Percentiles rank a stretch among this genome's conserved stretches.
phyloP scores from a whole-genome alignment of 2,113 vertebrate genomes.

The Cebus imitator region DNA sequence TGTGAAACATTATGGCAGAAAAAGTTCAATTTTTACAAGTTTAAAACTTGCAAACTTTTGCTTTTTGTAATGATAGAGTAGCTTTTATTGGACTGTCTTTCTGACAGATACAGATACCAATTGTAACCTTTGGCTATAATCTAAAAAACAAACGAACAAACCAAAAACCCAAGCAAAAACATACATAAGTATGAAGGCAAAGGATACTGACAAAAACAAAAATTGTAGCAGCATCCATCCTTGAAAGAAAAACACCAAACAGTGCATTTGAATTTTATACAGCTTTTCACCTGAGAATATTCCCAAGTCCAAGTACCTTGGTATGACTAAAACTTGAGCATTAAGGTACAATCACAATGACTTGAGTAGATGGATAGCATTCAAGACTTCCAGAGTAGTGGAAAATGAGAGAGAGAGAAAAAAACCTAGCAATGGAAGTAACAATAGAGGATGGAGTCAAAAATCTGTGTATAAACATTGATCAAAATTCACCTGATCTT shows the following conservation, averaged over 20 bases:
- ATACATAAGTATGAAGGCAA: neutral
- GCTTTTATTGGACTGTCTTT: neutral
- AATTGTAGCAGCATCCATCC: neutral
- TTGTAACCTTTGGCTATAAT: neutral
- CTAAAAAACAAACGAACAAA: neutral
- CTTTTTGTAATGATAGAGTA: neutral
- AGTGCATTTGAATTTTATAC: neutral
- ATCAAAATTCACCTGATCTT: neutral
- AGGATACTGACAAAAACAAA: neutral
- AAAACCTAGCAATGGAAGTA: neutral
- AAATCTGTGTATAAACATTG: neutral
- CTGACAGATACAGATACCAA: neutral
- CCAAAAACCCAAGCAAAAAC: neutral
- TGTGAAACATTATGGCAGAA: neutral
- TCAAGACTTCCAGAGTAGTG: neutral
- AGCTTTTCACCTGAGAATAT: neutral
- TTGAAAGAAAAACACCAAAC: neutral
- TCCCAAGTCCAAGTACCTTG: neutral
- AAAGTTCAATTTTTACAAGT: neutral
- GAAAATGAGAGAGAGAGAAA: neutral
- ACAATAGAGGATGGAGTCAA: neutral
- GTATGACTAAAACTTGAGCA: neutral
- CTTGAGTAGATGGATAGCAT: neutral
- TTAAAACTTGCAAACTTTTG: neutral
- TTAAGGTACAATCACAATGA: neutral